Conservation (phyloP, 2,888 invertebrate genomes). For the Aporophyla nigra region DNA sequence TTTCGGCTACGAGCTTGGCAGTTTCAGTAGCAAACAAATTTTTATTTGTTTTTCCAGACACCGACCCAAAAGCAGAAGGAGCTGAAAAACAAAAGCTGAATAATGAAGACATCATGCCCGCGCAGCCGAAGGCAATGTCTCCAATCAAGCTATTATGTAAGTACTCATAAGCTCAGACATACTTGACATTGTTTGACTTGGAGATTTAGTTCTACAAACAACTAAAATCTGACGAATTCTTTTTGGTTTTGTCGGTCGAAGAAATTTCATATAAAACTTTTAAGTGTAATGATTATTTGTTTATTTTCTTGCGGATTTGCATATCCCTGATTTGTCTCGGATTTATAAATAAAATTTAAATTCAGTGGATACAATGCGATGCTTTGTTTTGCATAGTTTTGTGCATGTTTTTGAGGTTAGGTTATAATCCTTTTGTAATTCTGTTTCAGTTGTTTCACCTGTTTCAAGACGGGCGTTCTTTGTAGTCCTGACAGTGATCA, state of each 20-base stretch:
- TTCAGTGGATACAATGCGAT: background rate
- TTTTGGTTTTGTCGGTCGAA: background rate
- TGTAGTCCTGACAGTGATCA: constrained; percentile 77
- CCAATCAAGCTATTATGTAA: constrained; percentile 80
- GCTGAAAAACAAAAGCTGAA: constrained; percentile 82
- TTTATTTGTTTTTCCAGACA: constrained; percentile 67
- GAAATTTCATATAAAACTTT: too few species aligned
- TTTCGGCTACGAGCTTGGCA: too few species aligned
- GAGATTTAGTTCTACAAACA: background rate
- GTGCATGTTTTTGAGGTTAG: background rate
- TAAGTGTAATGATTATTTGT: too few species aligned
- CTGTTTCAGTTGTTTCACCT: constrained; percentile 75
- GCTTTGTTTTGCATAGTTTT: background rate
- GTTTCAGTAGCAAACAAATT: too few species aligned
- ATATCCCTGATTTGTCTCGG: too few species aligned
- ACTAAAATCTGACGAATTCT: background rate
- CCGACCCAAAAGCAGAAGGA: constrained; percentile 75
- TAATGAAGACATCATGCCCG: constrained; percentile 62
- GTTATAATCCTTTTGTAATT: background rate
- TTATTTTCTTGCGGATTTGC: too few species aligned
- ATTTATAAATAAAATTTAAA: background rate
- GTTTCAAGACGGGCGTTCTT: constrained; percentile 77
- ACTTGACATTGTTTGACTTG: constrained; percentile 17
- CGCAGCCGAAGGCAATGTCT: constrained; percentile 70
- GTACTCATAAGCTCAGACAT: constrained; percentile 51